These are phyloP conservation scores for Pachypsylla venusta DNA, from an alignment of 1,140 invertebrate genomes.

Conservation along the genomic window DNA sequence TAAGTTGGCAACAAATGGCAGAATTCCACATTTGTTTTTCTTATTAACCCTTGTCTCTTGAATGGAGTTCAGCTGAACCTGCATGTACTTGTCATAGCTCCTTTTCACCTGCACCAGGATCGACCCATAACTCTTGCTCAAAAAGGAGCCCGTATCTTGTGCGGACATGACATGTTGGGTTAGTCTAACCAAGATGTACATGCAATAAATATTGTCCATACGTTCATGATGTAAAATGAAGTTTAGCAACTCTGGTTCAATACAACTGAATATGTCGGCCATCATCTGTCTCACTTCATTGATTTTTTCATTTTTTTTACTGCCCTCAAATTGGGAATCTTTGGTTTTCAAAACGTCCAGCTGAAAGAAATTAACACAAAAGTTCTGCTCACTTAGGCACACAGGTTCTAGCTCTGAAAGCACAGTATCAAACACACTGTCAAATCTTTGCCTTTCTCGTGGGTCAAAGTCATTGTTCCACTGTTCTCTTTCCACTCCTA, in stretches of 20 bases:
- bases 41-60: constrained; percentile 53
- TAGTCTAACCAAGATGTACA: constrained; percentile 78
- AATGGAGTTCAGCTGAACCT: constrained; percentile 67
- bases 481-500: constrained; percentile 42
- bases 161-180: constrained; percentile 81
- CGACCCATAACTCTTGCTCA: constrained; percentile 77
- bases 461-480: constrained; percentile 40
- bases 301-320: constrained; percentile 47
- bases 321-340: constrained; percentile 25
- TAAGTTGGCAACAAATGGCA: constrained; percentile 84
- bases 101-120: constrained; percentile 62
- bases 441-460: constrained; percentile 41
- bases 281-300: constrained; percentile 70
- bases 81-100: constrained; percentile 86
- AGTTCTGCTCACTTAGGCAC: constrained; percentile 88
- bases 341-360: constrained; percentile 43
- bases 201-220: constrained; percentile 65
- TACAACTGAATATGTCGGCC: constrained; percentile 65
- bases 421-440: constrained; percentile 61
- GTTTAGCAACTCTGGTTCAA: constrained; percentile 70
- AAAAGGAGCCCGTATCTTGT: constrained; percentile 78
- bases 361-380: constrained; percentile 88
- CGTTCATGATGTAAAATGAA: constrained; percentile 76
- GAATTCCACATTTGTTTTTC: constrained; percentile 76
- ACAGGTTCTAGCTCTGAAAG: constrained; percentile 79